A percentile compares a stretch with the other conserved stretches of the same genome.
Evolutionary conservation across 2,888 invertebrate genomes (phyloP).

Genomic region (Hanleya hanleyi): DNA sequence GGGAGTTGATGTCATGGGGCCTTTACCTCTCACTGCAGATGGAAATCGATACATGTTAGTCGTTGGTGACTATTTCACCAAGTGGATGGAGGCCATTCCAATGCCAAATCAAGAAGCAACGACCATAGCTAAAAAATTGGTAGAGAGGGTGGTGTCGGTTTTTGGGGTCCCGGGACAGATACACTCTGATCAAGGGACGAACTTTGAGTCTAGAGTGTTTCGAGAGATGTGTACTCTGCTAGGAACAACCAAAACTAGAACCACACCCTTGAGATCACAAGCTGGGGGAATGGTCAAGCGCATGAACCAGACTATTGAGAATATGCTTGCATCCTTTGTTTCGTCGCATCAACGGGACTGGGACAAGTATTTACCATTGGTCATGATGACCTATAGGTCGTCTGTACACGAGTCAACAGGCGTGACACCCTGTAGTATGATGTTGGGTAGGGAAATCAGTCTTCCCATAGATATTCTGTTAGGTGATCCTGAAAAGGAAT

Average conservation of each 20-base stretch:
- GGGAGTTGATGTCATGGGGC: constrained; percentile 30
- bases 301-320: constrained; percentile 22
- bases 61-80: constrained; percentile 22
- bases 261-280: constrained; percentile 31
- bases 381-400: not conserved
- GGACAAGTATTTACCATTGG: not conserved
- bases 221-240: constrained; percentile 33
- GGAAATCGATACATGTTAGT: constrained; percentile 34
- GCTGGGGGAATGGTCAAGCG: constrained; percentile 33
- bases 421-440: not conserved
- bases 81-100: constrained; percentile 22
- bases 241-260: constrained; percentile 33
- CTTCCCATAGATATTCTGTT: constrained; percentile 7
- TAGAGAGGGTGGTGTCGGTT: constrained; percentile 23
- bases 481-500: not conserved
- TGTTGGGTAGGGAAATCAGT: constrained; percentile 9
- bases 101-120: constrained; percentile 34
- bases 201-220: constrained; percentile 35
- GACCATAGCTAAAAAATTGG: constrained; percentile 30
- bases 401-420: constrained; percentile 10
- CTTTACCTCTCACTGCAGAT: constrained; percentile 14
- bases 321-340: constrained; percentile 30
- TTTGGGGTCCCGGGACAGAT: constrained; percentile 36
- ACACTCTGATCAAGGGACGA: constrained; percentile 39
- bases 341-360: constrained; percentile 20